Conservation (phyloP, 2,888 invertebrate species). For the Trichogramma dendrolimi region DNA sequence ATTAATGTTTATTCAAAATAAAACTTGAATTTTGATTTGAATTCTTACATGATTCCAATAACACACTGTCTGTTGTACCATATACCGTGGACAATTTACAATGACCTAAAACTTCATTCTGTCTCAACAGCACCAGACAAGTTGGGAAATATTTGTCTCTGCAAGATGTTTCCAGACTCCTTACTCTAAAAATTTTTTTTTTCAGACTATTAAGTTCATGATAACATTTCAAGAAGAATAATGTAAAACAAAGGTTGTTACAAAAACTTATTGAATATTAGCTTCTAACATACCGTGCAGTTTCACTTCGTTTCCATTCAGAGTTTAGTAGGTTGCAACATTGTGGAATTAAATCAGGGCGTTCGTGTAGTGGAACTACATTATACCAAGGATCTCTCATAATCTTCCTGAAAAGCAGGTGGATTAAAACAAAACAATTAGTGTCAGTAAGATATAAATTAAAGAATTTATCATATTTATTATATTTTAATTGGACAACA, state of each 20-base stretch:
- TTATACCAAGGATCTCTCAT: constrained; percentile 41
- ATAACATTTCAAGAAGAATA: constrained; percentile 5
- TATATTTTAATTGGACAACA: no score
- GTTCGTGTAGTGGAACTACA: constrained; percentile 68
- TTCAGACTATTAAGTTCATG: not conserved
- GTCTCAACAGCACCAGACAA: constrained; percentile 63
- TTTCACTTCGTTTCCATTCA: constrained; percentile 83
- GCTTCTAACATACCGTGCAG: constrained; percentile 58
- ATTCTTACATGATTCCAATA: constrained; percentile 65
- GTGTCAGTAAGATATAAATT: not conserved
- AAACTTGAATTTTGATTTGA: constrained; percentile 4
- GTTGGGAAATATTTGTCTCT: constrained; percentile 60
- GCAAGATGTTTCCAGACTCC: constrained; percentile 69
- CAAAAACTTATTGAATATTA: constrained; percentile 17
- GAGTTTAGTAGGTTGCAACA: constrained; percentile 76
- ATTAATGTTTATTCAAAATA: not conserved
- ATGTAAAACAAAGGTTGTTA: constrained; percentile 15
- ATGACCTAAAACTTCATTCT: constrained; percentile 66
- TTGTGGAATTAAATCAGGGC: constrained; percentile 66
- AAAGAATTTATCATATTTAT: not conserved
- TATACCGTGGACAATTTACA: constrained; percentile 74
- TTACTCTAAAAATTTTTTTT: constrained; percentile 52
- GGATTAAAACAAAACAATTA: constrained; percentile 20
- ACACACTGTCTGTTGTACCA: constrained; percentile 66
- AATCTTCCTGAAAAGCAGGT: constrained; percentile 35